These are phyloP conservation scores for Pempheris klunzingeri DNA, from an alignment of 2,797 vertebrate genomes.

Conservation along the genomic window DNA sequence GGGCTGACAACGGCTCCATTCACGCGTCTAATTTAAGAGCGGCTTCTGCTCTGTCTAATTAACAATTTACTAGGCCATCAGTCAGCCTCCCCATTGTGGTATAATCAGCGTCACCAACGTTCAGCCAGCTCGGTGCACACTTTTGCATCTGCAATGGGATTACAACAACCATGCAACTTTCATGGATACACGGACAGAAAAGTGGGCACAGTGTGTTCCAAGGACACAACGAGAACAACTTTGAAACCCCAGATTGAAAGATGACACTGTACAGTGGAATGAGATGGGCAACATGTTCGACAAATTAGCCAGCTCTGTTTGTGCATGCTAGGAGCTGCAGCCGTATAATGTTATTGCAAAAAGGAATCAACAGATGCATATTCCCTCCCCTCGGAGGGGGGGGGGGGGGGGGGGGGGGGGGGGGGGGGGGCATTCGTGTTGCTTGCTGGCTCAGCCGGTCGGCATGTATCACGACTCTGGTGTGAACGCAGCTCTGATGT, in stretches of 20 bases:
- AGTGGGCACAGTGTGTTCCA: conserved; percentile 28
- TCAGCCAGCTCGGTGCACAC: conserved; percentile 50
- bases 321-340: conserved; percentile 20
- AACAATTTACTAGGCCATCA: conserved; percentile 89
- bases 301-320: conserved; percentile 48
- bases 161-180: conserved; percentile 71
- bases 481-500: conserved; percentile 19
- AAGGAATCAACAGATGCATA: conserved; percentile 57
- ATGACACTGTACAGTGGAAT: conserved; percentile 27
- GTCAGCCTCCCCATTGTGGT: conserved; percentile 80
- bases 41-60: conserved; percentile 85
- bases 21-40: conserved; percentile 86
- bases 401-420: too few species aligned
- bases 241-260: conserved; percentile 50
- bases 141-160: conserved; percentile 62
- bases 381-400: neutral
- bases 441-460: conserved; percentile 13
- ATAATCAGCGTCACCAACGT: conserved; percentile 69
- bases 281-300: conserved; percentile 33
- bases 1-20: conserved; percentile 83
- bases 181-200: conserved; percentile 44
- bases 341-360: conserved; percentile 24
- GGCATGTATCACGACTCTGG: conserved; percentile 14
- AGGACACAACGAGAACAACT: conserved; percentile 24
- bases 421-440: neutral